phyloP scores from a whole-genome alignment of 2,888 invertebrate genomes.

The Lordiphosa fenestrarum region DNA sequence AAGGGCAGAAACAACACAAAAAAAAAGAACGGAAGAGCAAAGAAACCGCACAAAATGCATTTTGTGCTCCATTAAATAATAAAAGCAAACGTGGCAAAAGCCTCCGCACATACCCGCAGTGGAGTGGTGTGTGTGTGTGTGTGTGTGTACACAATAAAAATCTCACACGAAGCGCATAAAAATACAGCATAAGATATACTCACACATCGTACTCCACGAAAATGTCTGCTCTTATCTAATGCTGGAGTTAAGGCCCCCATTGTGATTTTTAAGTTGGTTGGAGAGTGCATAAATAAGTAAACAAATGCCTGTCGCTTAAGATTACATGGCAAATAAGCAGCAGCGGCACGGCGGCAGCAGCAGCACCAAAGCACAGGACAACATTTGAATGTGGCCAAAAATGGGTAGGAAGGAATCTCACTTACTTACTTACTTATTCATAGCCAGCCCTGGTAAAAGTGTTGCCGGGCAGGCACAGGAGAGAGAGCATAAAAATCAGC shows the following conservation, averaged over 20 bases:
- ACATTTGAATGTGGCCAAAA: slow-evolving; percentile 36
- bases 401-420: slow-evolving; percentile 22
- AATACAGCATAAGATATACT: slow-evolving; percentile 54
- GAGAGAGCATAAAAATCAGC: slow-evolving; percentile 67
- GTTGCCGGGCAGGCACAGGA: slow-evolving; percentile 24
- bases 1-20: slow-evolving; percentile 34
- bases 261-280: slow-evolving; percentile 76
- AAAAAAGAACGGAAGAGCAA: slow-evolving; percentile 41
- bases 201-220: slow-evolving; percentile 13
- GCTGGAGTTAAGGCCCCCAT: slow-evolving; percentile 64
- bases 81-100: slow-evolving; percentile 74
- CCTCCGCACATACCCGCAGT: slow-evolving; percentile 49
- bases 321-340: slow-evolving; percentile 70
- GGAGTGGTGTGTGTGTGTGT: slow-evolving; percentile 23
- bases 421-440: slow-evolving; percentile 70
- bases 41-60: slow-evolving; percentile 64
- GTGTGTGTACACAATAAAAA: slow-evolving; percentile 69
- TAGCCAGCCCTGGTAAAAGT: slow-evolving; percentile 60
- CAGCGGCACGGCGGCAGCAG: background rate
- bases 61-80: slow-evolving; percentile 78
- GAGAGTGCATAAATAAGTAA: slow-evolving; percentile 70
- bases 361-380: slow-evolving; percentile 18
- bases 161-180: slow-evolving; percentile 75
- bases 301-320: slow-evolving; percentile 76
- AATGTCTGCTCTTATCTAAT: slow-evolving; percentile 57